Conservation (phyloP, 2,797 vertebrate species). For the Sardinella longiceps region DNA sequence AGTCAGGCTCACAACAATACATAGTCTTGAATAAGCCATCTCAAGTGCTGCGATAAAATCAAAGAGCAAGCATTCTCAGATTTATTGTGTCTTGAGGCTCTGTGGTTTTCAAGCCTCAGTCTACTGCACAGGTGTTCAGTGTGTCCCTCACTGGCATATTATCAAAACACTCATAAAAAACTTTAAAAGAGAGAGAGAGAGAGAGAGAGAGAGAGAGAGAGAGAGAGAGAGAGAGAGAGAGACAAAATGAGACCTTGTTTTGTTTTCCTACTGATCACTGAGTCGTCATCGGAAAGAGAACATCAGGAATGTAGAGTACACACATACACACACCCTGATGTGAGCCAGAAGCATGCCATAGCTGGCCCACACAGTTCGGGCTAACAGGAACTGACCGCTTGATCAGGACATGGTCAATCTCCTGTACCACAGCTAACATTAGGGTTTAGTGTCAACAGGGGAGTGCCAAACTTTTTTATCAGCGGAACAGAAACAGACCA, state of each 20-base stretch:
- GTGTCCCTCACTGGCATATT: neutral
- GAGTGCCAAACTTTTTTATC: slow-evolving; percentile 48
- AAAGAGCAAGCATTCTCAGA: neutral
- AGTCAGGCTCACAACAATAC: neutral
- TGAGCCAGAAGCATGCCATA: neutral
- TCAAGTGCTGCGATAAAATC: neutral
- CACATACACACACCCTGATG: neutral
- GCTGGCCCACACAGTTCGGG: neutral
- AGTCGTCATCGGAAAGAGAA: too few relatives aligned
- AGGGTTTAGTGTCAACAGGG: slow-evolving; percentile 34
- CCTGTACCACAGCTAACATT: slow-evolving; percentile 23
- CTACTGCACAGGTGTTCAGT: neutral
- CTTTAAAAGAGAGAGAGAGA: too few relatives aligned
- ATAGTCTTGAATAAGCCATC: neutral
- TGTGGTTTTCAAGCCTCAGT: neutral
- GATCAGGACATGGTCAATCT: slow-evolving; percentile 16
- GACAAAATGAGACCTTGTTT: neutral
- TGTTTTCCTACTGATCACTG: neutral
- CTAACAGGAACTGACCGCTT: slow-evolving; percentile 34
- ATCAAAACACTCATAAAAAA: neutral
- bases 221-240: too few relatives aligned
- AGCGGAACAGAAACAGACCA: slow-evolving; percentile 51
- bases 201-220: too few relatives aligned
- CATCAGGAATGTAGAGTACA: too few relatives aligned
- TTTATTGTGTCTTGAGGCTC: neutral